Conservation (phyloP, 1,140 invertebrate species). For the Zelostemma sp. region DNA sequence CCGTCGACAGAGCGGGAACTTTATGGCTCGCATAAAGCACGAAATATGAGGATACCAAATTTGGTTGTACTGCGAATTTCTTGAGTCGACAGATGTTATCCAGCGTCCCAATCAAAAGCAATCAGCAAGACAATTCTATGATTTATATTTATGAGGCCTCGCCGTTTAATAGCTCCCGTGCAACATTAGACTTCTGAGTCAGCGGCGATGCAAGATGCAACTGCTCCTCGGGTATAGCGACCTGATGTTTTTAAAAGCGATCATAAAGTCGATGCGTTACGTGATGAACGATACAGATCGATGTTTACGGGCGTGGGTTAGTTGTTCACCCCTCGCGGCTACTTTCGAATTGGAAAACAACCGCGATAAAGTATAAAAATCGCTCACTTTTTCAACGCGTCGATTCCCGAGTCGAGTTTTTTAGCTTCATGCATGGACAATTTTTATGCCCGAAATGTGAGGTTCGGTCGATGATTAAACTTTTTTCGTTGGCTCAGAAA, state of each 20-base stretch:
- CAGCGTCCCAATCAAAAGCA: slow-evolving; percentile 1
- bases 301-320: slow-evolving; percentile 37
- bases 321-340: slow-evolving; percentile 31
- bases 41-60: slow-evolving; percentile 9
- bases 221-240: slow-evolving; percentile 2
- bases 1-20: slow-evolving; percentile 9
- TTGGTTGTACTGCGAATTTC: slow-evolving; percentile 19
- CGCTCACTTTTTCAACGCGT: background rate
- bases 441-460: too few species aligned
- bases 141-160: slow-evolving; percentile 52
- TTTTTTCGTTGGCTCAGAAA: too few species aligned
- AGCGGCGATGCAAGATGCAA: slow-evolving; percentile 14
- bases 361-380: slow-evolving; percentile 27
- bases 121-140: slow-evolving; percentile 43
- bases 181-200: slow-evolving; percentile 24
- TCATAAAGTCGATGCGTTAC: slow-evolving; percentile 44
- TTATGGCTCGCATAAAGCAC: slow-evolving; percentile 17
- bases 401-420: too few species aligned
- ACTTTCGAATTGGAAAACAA: slow-evolving; percentile 28
- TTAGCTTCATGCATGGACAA: too few species aligned
- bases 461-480: too few species aligned
- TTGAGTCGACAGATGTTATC: slow-evolving; percentile 33
- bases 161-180: slow-evolving; percentile 50
- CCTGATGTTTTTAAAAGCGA: slow-evolving; percentile 29
- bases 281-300: slow-evolving; percentile 43